Evolutionary conservation across 2,888 invertebrate species (phyloP), one percentile per base, ranked within the genome.

Genomic region (Drosophila setosimentum): DNA sequence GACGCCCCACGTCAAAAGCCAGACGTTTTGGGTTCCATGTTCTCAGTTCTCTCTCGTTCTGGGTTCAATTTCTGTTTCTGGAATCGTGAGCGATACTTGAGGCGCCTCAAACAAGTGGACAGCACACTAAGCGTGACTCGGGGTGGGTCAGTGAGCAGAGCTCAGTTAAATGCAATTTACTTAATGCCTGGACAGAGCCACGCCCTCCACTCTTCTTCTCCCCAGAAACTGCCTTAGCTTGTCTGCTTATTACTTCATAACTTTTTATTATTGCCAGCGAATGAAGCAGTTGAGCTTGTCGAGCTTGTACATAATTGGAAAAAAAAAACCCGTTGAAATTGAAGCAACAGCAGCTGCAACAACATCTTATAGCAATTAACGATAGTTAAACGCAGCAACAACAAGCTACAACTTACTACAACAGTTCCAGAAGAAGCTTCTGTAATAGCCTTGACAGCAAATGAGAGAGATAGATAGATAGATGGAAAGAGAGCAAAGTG

Each of bases 221-320:
- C 42, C 21, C 29, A 16, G 30, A 2, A 16, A 0, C 27, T 1
- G 21, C 21, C 21, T 30, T 50, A 18, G 16, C 13, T 27, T 3
- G 50, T 69, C 63, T 69, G 68, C 67, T 72, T 87, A 83, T 85
- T 79, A 81, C 81, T 85, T 85, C 79, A 85, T 85, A 85, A 82
- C 80, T 80, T 85, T 45, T 87, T 80, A 87, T 87, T 81, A 85
- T 85, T 73, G 79, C 61, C 68, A 70, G 68, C 82, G 73, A 87
- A 87, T 83, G 86, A 83, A 81, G 83, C 73, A 83, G 86, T 87
- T 78, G 80, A 68, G 77, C 80, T 74, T 64, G 80, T 77, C 62
- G 51, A 55, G 72, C 73, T 62, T 72, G 72, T 65, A 69, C 69
- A 64, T 78, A 80, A 80, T 84, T 87, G 87, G 81, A 78, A 82